A percentile compares a stretch with the other conserved stretches of the same genome.
phyloP scores from a whole-genome alignment of 2,888 invertebrate genomes.

The Diarsia brunnea region DNA sequence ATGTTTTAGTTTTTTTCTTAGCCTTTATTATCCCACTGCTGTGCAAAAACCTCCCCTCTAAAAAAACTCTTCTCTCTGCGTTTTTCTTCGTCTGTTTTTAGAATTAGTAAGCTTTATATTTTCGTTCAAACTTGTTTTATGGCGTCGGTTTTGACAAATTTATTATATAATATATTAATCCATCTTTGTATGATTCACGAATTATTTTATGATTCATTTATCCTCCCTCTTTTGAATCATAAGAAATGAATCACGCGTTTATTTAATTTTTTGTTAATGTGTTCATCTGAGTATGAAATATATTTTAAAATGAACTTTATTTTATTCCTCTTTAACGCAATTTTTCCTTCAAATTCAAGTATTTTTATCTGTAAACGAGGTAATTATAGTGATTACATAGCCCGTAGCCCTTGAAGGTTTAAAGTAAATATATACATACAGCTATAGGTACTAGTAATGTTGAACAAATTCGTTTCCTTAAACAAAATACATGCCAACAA shows the following conservation, averaged over 20 bases:
- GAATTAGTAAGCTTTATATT: background rate
- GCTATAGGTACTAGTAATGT: slow-evolving; percentile 21
- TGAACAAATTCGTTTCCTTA: slow-evolving; percentile 63
- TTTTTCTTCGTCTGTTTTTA: no score
- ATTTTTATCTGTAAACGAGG: slow-evolving; percentile 10
- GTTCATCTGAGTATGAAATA: background rate
- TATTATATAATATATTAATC: no score
- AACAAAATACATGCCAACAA: slow-evolving; percentile 55
- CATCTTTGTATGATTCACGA: background rate
- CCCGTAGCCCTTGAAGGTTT: slow-evolving; percentile 55
- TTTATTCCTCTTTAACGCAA: background rate
- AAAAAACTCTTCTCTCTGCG: no score
- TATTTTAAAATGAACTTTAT: background rate
- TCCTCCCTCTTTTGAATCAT: slow-evolving; percentile 50
- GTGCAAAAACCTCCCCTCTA: no score
- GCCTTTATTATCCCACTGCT: no score
- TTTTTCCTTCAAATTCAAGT: slow-evolving; percentile 7
- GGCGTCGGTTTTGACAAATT: background rate
- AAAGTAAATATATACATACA: slow-evolving; percentile 32
- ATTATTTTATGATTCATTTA: slow-evolving; percentile 30
- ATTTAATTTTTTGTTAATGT: slow-evolving; percentile 10
- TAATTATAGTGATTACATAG: slow-evolving; percentile 51
- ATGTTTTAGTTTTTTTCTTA: background rate
- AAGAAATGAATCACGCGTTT: slow-evolving; percentile 36
- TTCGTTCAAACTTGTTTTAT: slow-evolving; percentile 1